phyloP scores from a whole-genome alignment of 2,888 invertebrate species.

The Meliscaeva auricollis region DNA sequence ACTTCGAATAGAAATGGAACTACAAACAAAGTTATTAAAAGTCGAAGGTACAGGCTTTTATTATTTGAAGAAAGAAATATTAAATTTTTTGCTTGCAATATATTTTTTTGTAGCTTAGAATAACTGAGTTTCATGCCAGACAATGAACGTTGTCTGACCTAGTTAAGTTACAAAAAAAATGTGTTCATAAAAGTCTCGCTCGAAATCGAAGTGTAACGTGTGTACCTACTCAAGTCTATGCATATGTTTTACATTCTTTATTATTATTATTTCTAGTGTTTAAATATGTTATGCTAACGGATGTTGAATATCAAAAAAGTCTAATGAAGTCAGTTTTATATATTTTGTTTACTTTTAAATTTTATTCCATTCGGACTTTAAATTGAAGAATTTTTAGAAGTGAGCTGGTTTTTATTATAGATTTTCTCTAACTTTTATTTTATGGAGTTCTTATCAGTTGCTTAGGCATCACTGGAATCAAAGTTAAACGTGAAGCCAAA shows the following conservation, averaged over 20 bases:
- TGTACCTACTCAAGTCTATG: background rate
- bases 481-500: too few species aligned
- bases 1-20: background rate
- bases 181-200: background rate
- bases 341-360: too few species aligned
- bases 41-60: background rate
- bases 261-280: background rate
- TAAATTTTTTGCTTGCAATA: background rate
- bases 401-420: too few species aligned
- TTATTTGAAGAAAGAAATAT: background rate
- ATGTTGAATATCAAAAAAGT: background rate
- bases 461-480: too few species aligned
- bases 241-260: background rate
- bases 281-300: slow-evolving; percentile 13
- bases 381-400: too few species aligned
- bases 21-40: slow-evolving; percentile 37
- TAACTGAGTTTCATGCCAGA: slow-evolving; percentile 19
- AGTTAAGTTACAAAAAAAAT: slow-evolving; percentile 17
- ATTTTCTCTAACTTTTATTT: too few species aligned
- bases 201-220: slow-evolving; percentile 2
- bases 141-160: slow-evolving; percentile 30
- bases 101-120: slow-evolving; percentile 9
- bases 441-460: too few species aligned
- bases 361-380: too few species aligned
- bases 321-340: too few species aligned